A percentile compares a stretch with the other conserved stretches of the same genome.
Conservation (phyloP, 2,113 vertebrate genomes). For the Haemorhous mexicanus region DNA sequence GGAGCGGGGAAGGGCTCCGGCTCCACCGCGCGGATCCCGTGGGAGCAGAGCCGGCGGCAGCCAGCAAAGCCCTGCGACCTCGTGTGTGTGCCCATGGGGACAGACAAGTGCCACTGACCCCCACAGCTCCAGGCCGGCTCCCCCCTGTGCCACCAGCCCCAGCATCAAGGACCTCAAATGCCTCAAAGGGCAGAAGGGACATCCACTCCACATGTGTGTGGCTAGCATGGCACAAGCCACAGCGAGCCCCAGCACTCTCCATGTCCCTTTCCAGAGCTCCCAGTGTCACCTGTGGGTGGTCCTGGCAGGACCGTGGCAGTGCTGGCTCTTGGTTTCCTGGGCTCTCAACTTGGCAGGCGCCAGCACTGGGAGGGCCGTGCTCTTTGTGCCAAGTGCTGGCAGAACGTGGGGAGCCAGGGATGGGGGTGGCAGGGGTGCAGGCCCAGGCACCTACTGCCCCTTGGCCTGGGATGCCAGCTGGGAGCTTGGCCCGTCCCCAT, state of each 20-base stretch:
- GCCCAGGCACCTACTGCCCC: neutral
- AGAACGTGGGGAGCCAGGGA: fast-evolving
- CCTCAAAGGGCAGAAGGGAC: neutral
- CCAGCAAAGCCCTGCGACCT: neutral
- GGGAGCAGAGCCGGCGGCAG: neutral
- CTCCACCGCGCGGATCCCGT: neutral
- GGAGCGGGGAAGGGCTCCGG: neutral
- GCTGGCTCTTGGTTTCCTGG: neutral
- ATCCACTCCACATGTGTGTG: neutral
- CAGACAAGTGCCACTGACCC: neutral
- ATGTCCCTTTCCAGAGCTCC: fast-evolving
- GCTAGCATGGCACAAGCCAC: fast-evolving
- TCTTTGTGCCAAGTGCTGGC: fast-evolving
- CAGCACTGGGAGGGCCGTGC: fast-evolving
- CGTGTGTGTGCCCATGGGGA: neutral
- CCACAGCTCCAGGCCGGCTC: neutral
- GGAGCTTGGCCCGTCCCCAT: neutral
- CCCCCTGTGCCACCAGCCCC: neutral
- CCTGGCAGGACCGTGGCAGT: neutral
- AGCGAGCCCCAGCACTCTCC: neutral
- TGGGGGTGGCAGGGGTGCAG: fast-evolving
- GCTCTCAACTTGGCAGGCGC: fast-evolving
- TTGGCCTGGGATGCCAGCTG: neutral
- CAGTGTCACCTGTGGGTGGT: neutral
- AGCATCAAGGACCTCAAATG: fast-evolving